Evolutionary conservation across 2,888 invertebrate genomes (phyloP).

Genomic region (Harmothoe impar): DNA sequence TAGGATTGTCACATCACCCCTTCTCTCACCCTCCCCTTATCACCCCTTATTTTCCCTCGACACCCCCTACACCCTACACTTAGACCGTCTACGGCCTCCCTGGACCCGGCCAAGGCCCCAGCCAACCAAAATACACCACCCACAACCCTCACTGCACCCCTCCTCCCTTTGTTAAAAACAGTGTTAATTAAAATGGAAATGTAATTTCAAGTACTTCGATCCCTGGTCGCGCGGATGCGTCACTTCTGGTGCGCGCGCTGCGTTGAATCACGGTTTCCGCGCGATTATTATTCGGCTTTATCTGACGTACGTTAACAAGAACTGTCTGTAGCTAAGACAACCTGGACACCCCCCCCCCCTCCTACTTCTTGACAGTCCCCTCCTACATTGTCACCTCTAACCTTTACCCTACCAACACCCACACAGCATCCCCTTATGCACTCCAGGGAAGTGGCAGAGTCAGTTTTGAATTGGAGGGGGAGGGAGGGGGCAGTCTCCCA

Average conservation of each 20-base stretch:
- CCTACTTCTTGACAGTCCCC: background rate
- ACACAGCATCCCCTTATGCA: background rate
- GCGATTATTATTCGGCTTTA: conserved; percentile 35
- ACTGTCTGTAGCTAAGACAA: conserved; percentile 26
- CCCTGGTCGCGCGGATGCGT: conserved; percentile 57
- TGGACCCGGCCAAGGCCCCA: background rate
- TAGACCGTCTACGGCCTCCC: conserved; percentile 2
- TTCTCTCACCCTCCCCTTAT: background rate
- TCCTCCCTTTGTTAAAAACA: conserved; percentile 24
- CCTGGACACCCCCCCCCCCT: background rate
- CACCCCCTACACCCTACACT: background rate
- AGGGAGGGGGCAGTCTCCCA: background rate
- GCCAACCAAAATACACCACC: conserved; percentile 45
- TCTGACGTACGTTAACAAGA: conserved; percentile 40
- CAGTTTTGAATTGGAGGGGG: too few species aligned
- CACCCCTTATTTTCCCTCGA: background rate
- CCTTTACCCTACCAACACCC: background rate
- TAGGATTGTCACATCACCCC: conserved; percentile 34
- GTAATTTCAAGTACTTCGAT: conserved; percentile 59
- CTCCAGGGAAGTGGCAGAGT: too few species aligned
- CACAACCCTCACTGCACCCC: background rate
- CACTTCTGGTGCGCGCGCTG: conserved; percentile 46
- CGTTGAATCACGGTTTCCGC: conserved; percentile 44
- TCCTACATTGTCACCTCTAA: background rate
- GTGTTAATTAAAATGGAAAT: conserved; percentile 59